phyloP scores from a whole-genome alignment of 1,140 invertebrate genomes.

The Glomeris maerens region DNA sequence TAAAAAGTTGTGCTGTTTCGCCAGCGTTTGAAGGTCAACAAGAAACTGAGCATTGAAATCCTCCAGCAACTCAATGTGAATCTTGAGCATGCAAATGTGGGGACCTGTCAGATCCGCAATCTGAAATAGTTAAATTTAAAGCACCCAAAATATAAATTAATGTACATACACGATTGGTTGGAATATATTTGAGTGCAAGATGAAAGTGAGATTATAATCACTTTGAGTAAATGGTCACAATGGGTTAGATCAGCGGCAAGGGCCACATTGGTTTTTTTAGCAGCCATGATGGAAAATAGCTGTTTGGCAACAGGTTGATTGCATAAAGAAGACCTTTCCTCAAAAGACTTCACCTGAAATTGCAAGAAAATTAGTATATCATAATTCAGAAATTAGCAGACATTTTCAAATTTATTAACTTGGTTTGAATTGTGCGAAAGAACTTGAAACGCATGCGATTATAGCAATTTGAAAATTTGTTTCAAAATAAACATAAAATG shows the following conservation, averaged over 20 bases:
- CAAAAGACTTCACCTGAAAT: neutral
- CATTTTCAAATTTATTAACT: too few species aligned
- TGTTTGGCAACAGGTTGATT: conserved; percentile 37
- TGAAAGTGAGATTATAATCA: conserved; percentile 24
- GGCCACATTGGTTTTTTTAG: conserved; percentile 75
- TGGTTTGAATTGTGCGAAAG: too few species aligned
- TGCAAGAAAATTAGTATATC: neutral
- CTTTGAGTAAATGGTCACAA: conserved; percentile 49
- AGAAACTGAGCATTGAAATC: conserved; percentile 57
- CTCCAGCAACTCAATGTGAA: conserved; percentile 73
- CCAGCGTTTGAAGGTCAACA: conserved; percentile 45
- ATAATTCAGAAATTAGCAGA: too few species aligned
- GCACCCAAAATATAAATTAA: neutral
- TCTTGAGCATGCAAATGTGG: conserved; percentile 76
- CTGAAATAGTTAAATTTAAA: conserved; percentile 8
- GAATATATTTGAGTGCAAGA: neutral
- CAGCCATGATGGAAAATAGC: conserved; percentile 61
- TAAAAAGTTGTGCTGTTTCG: conserved; percentile 68
- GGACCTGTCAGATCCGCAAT: conserved; percentile 46
- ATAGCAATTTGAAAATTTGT: too few species aligned
- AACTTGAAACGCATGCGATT: too few species aligned
- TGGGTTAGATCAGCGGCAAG: conserved; percentile 57
- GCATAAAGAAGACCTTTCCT: neutral
- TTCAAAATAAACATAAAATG: neutral
- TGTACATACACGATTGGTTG: conserved; percentile 15